Evolutionary conservation across 1,140 invertebrate species (phyloP), one percentile per base, ranked within the genome.

Genomic region (Prorops nasuta): DNA sequence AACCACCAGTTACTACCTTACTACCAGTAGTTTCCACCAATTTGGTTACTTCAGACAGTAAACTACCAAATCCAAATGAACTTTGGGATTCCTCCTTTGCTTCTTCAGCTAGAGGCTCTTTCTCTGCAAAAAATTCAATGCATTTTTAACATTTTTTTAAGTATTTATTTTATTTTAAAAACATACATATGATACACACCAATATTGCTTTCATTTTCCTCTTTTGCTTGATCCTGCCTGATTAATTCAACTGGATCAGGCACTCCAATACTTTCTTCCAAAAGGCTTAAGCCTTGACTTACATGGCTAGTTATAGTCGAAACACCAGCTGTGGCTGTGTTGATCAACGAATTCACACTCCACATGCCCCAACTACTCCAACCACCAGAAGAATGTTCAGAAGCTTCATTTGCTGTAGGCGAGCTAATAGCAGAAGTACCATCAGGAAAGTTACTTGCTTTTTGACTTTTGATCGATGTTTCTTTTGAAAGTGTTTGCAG

Each of bases 1-100:
- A 76, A 38, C 92, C 89, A 20, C 90, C 88, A 14, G 84, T 81
- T 47, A 95, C 82, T 1, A 95, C 86, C 79, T 87, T 90, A 22
- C 80, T 85, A n/a, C 90, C 85, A 58, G 90, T 86, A 10, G 77
- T 81, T 64, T 88, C 86, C 35, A 89, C 84, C 55, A 87, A 79
- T 70, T 86, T 87, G 12, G 84, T 86, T 3, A 85, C 83, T 49
- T 83, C 83, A n/a, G 83, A 84, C 7, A 90, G 78, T 10, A 89
- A 68, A 73, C 80, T 85, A 1, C 81, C 80, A 44, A 88, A 80
- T 31, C 77, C 81, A 58, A 85, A 85, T 16, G 74, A 64, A 20
- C 50, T 63, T 8, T 66, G 60, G 1, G 54, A 45, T 44, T 63
- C 61, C 51, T 50, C 14, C 15, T 46, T 38, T 21, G 56, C 16